A percentile compares a stretch with the other conserved stretches of the same genome.
phyloP scores from a whole-genome alignment of 2,797 vertebrate species.

The Morelia viridis region DNA sequence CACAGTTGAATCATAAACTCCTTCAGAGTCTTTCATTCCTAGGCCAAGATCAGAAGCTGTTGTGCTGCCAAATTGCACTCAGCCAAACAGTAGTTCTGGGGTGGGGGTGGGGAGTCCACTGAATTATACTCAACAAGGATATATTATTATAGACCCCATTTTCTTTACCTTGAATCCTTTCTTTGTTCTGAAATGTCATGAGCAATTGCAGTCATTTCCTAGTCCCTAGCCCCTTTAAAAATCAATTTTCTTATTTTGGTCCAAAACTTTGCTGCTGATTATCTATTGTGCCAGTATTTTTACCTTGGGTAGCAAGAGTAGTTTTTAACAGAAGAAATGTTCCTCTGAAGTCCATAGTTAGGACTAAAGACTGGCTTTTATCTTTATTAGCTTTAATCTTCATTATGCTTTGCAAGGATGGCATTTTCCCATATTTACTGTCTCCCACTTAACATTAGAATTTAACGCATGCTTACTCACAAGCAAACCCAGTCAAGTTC shows the following conservation, averaged over 20 bases:
- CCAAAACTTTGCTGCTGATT: not conserved
- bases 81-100: constrained; percentile 87
- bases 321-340: not conserved
- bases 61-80: constrained; percentile 88
- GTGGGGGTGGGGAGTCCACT: too few species aligned
- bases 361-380: not conserved
- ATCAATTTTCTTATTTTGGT: not conserved
- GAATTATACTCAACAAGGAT: not conserved
- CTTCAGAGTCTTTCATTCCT: constrained; percentile 88
- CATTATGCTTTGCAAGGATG: not conserved
- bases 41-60: constrained; percentile 86
- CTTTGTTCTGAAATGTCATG: not conserved
- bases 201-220: too few species aligned
- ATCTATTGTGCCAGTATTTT: not conserved
- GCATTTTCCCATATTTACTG: too few species aligned
- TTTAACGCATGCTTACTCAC: too few species aligned
- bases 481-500: too few species aligned
- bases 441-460: too few species aligned
- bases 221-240: not conserved
- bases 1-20: constrained; percentile 91
- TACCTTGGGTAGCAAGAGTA: not conserved
- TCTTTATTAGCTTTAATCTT: not conserved
- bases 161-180: not conserved
- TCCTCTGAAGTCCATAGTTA: not conserved
- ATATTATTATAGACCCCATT: not conserved